A percentile compares a stretch with the other conserved stretches of the same genome.
phyloP scores from a whole-genome alignment of 2,888 invertebrate genomes.

The Heliconius ismenius region DNA sequence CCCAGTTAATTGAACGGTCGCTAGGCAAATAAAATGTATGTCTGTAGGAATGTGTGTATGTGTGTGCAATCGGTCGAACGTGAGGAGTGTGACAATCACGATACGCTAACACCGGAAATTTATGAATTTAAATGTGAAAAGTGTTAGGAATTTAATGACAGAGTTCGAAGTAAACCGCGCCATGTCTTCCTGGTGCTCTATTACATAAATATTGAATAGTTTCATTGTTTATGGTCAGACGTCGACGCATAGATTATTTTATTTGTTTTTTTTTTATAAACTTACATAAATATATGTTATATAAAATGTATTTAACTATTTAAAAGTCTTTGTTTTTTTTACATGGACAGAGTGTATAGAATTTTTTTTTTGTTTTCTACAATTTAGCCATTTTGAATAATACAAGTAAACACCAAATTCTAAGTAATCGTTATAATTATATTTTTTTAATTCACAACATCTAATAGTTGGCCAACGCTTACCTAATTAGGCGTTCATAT shows the following conservation, averaged over 20 bases:
- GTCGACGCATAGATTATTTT: constrained; percentile 55
- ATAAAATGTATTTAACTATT: not conserved
- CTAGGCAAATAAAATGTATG: constrained; percentile 53
- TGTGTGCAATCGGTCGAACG: constrained; percentile 76
- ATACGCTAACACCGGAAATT: constrained; percentile 78
- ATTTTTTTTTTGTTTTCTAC: not conserved
- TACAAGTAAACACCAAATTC: constrained; percentile 9
- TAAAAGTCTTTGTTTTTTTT: not conserved
- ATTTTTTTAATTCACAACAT: constrained; percentile 29
- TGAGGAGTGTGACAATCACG: constrained; percentile 67
- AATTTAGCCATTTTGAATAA: not conserved
- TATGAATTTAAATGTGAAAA: constrained; percentile 81
- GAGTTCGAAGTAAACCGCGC: constrained; percentile 64
- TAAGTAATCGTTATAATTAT: constrained; percentile 22
- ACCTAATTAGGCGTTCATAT: constrained; percentile 79
- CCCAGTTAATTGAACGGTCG: constrained; percentile 44
- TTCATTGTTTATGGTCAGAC: constrained; percentile 62
- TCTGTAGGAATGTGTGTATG: constrained; percentile 62
- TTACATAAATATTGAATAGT: constrained; percentile 69
- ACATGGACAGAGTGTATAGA: rapidly evolving
- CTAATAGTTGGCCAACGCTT: constrained; percentile 61
- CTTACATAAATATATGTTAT: not conserved
- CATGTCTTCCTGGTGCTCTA: constrained; percentile 62
- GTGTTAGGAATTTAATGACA: constrained; percentile 80
- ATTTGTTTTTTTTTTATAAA: constrained; percentile 22